Evolutionary conservation across 1,140 invertebrate genomes (phyloP).

Genomic region (Ruditapes philippinarum): DNA sequence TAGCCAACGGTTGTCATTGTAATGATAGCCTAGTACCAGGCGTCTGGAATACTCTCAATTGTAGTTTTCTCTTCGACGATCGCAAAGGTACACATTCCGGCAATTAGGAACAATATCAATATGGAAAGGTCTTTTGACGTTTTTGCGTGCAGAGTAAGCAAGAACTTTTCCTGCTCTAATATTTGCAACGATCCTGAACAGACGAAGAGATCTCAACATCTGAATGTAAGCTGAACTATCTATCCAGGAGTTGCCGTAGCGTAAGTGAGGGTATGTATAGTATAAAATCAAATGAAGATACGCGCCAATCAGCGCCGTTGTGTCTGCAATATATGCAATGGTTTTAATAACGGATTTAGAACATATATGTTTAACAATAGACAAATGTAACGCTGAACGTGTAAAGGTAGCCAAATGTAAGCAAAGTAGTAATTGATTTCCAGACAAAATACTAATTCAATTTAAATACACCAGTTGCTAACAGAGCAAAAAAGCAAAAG

Average conservation of each 20-base stretch:
- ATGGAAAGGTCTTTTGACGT: slow-evolving; percentile 47
- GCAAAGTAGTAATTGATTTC: too few relatives aligned
- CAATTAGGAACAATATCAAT: slow-evolving; percentile 33
- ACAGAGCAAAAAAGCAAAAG: too few relatives aligned
- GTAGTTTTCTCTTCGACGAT: slow-evolving; percentile 35
- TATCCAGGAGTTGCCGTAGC: slow-evolving; percentile 14
- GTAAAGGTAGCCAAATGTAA: too few relatives aligned
- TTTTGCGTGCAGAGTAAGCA: background rate
- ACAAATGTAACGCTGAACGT: too few relatives aligned
- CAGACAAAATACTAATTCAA: too few relatives aligned
- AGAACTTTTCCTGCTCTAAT: slow-evolving; percentile 39
- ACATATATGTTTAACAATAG: too few relatives aligned
- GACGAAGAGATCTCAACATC: slow-evolving; percentile 41
- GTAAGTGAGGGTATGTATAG: background rate
- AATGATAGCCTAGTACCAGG: slow-evolving; percentile 91
- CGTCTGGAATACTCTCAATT: slow-evolving; percentile 40
- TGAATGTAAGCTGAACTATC: slow-evolving; percentile 27
- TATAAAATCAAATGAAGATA: slow-evolving; percentile 2
- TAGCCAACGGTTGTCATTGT: slow-evolving; percentile 99
- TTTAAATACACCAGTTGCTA: too few relatives aligned
- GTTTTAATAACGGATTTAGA: too few relatives aligned
- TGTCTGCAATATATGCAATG: slow-evolving; percentile 51
- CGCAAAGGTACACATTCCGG: slow-evolving; percentile 29
- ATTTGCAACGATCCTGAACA: slow-evolving; percentile 40
- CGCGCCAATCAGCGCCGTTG: slow-evolving; percentile 14